Evolutionary conservation across 1,140 invertebrate genomes (phyloP).

Genomic region (Ditylenchus dipsaci): DNA sequence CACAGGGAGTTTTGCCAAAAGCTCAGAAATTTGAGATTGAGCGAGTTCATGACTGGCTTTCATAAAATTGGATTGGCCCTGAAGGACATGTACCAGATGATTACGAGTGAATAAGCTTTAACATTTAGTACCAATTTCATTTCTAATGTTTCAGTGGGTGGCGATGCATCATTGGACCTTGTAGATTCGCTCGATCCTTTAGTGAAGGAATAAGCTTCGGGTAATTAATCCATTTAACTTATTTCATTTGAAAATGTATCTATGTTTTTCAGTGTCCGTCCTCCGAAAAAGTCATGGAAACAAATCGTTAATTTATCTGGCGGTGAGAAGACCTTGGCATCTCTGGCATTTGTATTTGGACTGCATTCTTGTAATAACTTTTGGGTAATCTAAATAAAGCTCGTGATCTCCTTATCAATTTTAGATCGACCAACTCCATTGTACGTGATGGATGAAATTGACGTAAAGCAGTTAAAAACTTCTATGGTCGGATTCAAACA

Average conservation of each 20-base stretch:
- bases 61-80: slow-evolving; percentile 81
- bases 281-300: slow-evolving; percentile 98
- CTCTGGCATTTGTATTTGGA: slow-evolving; percentile 91
- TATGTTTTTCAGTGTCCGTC: slow-evolving; percentile 75
- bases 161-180: slow-evolving; percentile 91
- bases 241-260: too few relatives aligned
- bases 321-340: slow-evolving; percentile 95
- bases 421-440: slow-evolving; percentile 93
- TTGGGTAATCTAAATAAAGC: too few relatives aligned
- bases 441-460: slow-evolving; percentile 99
- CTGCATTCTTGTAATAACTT: slow-evolving; percentile 96
- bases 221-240: too few relatives aligned
- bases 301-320: slow-evolving; percentile 95
- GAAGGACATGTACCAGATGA: slow-evolving; percentile 95
- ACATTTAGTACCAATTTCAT: too few relatives aligned
- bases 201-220: slow-evolving; percentile 84
- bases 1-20: slow-evolving; percentile 71
- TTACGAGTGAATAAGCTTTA: slow-evolving; percentile 66
- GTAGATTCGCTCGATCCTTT: slow-evolving; percentile 89
- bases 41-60: slow-evolving; percentile 86
- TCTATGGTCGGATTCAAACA: too few relatives aligned
- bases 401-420: too few relatives aligned
- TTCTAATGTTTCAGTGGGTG: slow-evolving; percentile 69
- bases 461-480: too few relatives aligned
- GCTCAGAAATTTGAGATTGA: slow-evolving; percentile 66